Evolutionary conservation across 2,797 vertebrate species (phyloP), one percentile per base, ranked within the genome.

Genomic region (Telmatherina bonti): DNA sequence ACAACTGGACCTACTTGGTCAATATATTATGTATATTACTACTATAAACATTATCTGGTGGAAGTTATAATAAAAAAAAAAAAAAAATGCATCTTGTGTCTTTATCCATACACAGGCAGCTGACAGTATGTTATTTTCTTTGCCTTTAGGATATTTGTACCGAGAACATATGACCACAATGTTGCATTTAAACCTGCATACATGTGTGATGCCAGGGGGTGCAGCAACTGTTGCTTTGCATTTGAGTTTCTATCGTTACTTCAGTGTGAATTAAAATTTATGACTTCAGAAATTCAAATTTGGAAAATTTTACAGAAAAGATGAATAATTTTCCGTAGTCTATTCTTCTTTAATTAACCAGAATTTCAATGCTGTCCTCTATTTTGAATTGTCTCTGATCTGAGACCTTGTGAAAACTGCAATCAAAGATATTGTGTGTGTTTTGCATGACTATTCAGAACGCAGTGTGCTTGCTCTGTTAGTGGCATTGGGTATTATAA

Each of bases 401-500:
- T 31, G 54, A 18, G 3, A 31, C 41, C 15, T 41, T 52, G 24
- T 9, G 4, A 24, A 35, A 51, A 43, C 13, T 64, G 12, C 38
- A 7, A 10, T 18, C 41, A 41, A 53, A 38, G 12, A 53, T 26
- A 1, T 51, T 18, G 22, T 18, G 6, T 56, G 27, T 24, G 7
- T 59, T 41, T 59, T 26, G 9, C 33, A 51, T 56, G 70, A 54
- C 20, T 30, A 29, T 1, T 54, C 1, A 36, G 67, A 69, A 76
- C n/a, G 49, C 27, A 47, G 7, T 60, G 49, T 78, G 70, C 73
- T 62, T 69, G 27, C 35, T 82, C 58, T 62, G 87, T 92, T 93
- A 91, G 92, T 89, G 82, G 77, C 76, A 57, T 71, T 86, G 74
- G 81, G 47, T 81, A 80, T 84, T 84, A 85, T 59, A 59, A 74